phyloP scores from a whole-genome alignment of 2,888 invertebrate species.

The Crossocerus cetratus region DNA sequence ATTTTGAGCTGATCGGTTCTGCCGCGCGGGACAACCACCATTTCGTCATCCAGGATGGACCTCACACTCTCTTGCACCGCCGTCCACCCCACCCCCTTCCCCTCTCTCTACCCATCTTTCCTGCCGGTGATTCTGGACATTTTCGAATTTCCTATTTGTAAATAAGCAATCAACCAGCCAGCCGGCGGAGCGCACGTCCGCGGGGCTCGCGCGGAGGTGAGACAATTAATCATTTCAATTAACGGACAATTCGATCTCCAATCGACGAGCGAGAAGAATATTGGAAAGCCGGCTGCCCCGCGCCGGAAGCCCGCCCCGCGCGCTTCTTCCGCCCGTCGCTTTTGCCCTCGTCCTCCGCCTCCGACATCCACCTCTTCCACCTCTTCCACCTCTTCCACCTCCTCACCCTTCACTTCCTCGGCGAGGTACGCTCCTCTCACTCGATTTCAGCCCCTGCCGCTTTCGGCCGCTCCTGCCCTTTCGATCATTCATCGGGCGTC shows the following conservation, averaged over 20 bases:
- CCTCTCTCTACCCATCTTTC: constrained; percentile 3
- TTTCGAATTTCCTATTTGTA: constrained; percentile 78
- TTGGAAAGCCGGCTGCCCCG: constrained; percentile 70
- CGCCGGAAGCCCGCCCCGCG: constrained; percentile 62
- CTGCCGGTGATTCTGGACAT: constrained; percentile 68
- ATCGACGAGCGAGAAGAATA: constrained; percentile 73
- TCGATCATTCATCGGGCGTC: constrained; percentile 16
- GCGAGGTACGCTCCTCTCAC: constrained; percentile 12
- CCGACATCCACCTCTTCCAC: not conserved
- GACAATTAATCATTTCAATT: constrained; percentile 78
- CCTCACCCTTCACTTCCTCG: no score
- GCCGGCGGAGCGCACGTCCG: constrained; percentile 44
- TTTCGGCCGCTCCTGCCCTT: not conserved
- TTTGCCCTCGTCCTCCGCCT: constrained; percentile 13
- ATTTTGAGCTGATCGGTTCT: constrained; percentile 9
- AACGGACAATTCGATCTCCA: constrained; percentile 75
- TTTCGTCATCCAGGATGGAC: not conserved
- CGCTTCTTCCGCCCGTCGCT: constrained; percentile 12
- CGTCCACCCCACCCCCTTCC: constrained; percentile 6
- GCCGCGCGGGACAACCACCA: constrained; percentile 4
- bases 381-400: not conserved
- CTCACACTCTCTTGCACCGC: not conserved
- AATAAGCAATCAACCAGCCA: constrained; percentile 74
- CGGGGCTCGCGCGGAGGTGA: constrained; percentile 66
- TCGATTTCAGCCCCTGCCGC: not conserved